These are phyloP conservation scores for Lacerta agilis DNA, from an alignment of 2,797 vertebrate genomes.

Conservation along the genomic window DNA sequence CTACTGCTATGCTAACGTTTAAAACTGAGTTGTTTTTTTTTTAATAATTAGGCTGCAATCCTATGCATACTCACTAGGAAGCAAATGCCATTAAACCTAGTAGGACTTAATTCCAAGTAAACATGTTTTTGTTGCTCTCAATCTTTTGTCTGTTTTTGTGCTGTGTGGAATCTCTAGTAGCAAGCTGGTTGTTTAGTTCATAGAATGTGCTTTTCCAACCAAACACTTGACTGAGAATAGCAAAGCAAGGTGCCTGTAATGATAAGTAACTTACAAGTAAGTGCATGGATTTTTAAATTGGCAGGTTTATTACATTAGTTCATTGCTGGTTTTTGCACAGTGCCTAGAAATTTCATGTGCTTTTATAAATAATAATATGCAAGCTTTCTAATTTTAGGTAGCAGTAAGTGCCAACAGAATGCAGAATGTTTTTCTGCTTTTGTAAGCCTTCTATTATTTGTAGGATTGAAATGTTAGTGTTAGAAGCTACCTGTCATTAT, in stretches of 20 bases:
- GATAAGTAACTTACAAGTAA: constrained; percentile 13
- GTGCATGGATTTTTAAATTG: not conserved
- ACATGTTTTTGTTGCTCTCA: constrained; percentile 7
- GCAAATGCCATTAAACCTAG: not conserved
- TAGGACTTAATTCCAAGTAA: not conserved
- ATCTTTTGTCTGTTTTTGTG: constrained; percentile 19
- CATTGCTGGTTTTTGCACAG: not conserved
- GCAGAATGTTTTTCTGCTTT: not conserved
- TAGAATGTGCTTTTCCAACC: not conserved
- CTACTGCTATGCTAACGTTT: not conserved
- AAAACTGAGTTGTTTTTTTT: not conserved
- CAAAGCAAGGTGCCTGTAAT: not conserved
- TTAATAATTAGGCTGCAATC: not conserved
- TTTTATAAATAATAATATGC: constrained; percentile 16
- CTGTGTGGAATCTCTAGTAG: not conserved
- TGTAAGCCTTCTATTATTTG: not conserved
- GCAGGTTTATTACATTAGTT: not conserved
- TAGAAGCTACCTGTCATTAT: not conserved
- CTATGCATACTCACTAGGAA: not conserved
- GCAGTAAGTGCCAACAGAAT: not conserved
- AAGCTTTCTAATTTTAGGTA: not conserved
- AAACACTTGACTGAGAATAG: not conserved
- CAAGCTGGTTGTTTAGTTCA: constrained; percentile 8
- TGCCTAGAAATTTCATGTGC: not conserved
- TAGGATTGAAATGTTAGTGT: not conserved